These are phyloP conservation scores for Psophia crepitans DNA, from an alignment of 2,113 vertebrate species.

Conservation along the genomic window DNA sequence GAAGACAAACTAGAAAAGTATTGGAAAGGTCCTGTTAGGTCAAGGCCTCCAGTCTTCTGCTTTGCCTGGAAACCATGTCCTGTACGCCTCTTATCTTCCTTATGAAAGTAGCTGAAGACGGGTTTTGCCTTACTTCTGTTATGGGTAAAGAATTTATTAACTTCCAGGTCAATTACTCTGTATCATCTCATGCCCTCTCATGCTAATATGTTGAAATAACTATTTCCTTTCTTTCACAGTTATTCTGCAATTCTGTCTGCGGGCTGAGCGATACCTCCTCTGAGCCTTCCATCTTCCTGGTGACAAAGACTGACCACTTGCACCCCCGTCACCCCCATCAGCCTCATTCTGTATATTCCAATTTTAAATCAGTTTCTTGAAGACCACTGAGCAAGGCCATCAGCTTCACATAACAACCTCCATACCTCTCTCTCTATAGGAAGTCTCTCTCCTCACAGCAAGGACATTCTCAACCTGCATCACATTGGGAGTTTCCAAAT, in stretches of 20 bases:
- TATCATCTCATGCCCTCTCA: not conserved
- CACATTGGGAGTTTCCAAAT: not conserved
- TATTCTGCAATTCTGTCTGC: not conserved
- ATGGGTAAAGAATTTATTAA: not conserved
- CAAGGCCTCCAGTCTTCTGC: not conserved
- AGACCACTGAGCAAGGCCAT: not conserved
- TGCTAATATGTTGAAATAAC: not conserved
- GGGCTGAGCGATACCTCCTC: not conserved
- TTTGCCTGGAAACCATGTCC: not conserved
- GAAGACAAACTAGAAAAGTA: not conserved
- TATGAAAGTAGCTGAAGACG: not conserved
- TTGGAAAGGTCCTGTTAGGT: not conserved
- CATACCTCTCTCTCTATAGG: not conserved
- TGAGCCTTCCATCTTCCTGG: rapidly evolving
- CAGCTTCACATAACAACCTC: not conserved
- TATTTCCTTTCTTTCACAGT: not conserved
- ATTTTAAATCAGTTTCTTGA: not conserved
- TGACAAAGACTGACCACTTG: not conserved
- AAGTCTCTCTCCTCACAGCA: not conserved
- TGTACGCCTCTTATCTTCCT: not conserved
- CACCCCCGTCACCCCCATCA: not conserved
- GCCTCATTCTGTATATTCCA: not conserved
- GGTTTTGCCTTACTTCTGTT: not conserved
- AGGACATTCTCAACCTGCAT: not conserved
- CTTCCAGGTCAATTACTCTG: not conserved